These are phyloP conservation scores for Oxygymnocypris stewartii DNA, from an alignment of 2,113 vertebrate species.

Conservation along the genomic window DNA sequence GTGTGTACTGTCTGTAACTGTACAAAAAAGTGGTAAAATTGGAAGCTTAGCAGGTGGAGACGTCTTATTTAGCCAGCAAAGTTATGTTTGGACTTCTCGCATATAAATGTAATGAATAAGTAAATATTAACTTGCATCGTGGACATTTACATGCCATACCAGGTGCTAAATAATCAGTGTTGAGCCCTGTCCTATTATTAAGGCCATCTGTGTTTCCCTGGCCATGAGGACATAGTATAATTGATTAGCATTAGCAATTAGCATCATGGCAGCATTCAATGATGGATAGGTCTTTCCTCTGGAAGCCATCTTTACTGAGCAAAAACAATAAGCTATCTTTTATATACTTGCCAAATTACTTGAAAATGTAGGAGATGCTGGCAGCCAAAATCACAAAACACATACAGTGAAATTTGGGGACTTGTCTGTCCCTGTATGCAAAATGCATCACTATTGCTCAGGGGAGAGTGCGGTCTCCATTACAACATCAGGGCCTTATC, in stretches of 20 bases:
- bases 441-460: slow-evolving; percentile 72
- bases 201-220: slow-evolving; percentile 49
- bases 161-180: slow-evolving; percentile 83
- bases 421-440: slow-evolving; percentile 69
- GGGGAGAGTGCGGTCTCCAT: slow-evolving; percentile 62
- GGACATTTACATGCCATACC: slow-evolving; percentile 74
- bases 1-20: slow-evolving; percentile 68
- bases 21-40: slow-evolving; percentile 53
- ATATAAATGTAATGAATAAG: slow-evolving; percentile 63
- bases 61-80: slow-evolving; percentile 40
- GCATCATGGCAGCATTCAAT: slow-evolving; percentile 54
- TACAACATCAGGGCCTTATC: slow-evolving; percentile 54
- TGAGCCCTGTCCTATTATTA: slow-evolving; percentile 66
- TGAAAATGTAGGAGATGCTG: slow-evolving; percentile 80
- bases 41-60: slow-evolving; percentile 46
- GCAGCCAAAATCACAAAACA: slow-evolving; percentile 74
- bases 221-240: slow-evolving; percentile 59
- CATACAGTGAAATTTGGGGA: slow-evolving; percentile 59
- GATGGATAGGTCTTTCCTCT: slow-evolving; percentile 64
- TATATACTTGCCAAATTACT: slow-evolving; percentile 86
- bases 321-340: slow-evolving; percentile 80
- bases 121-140: slow-evolving; percentile 70
- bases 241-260: slow-evolving; percentile 53
- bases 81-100: slow-evolving; percentile 46
- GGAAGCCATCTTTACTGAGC: slow-evolving; percentile 77